Evolutionary conservation across 2,888 invertebrate genomes (phyloP).

Genomic region (Drosophila barbarae): DNA sequence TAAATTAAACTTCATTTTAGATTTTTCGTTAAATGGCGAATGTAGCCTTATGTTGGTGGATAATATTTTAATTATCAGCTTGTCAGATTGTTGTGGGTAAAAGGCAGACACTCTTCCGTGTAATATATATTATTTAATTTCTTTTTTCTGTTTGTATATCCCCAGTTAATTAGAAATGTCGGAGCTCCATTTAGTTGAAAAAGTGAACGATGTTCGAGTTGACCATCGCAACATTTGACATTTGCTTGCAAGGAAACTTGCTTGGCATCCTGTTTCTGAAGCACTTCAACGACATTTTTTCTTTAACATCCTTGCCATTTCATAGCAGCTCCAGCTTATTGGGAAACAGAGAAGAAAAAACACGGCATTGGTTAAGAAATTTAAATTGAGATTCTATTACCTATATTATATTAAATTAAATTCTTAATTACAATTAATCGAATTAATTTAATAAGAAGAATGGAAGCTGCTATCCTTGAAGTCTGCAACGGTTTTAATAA

Average conservation of each 20-base stretch:
- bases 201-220: constrained; percentile 1
- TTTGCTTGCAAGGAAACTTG: constrained; percentile 18
- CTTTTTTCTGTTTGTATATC: not conserved
- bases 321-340: constrained; percentile 5
- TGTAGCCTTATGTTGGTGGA: not conserved
- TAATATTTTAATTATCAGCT: not conserved
- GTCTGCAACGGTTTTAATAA: not conserved
- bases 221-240: constrained; percentile 23
- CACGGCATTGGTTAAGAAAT: not conserved
- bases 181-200: not conserved
- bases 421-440: too few relatives aligned
- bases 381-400: not conserved
- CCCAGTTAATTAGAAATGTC: constrained; percentile 10
- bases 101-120: not conserved
- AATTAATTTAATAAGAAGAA: not conserved
- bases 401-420: too few relatives aligned
- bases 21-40: not conserved
- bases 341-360: constrained; percentile 2
- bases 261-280: constrained; percentile 17
- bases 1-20: not conserved
- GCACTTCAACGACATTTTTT: constrained; percentile 2
- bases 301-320: constrained; percentile 2
- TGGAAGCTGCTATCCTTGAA: not conserved
- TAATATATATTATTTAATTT: not conserved
- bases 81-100: not conserved